These are phyloP conservation scores for Trichomalopsis sarcophagae DNA, from an alignment of 1,140 invertebrate species.

Conservation along the genomic window DNA sequence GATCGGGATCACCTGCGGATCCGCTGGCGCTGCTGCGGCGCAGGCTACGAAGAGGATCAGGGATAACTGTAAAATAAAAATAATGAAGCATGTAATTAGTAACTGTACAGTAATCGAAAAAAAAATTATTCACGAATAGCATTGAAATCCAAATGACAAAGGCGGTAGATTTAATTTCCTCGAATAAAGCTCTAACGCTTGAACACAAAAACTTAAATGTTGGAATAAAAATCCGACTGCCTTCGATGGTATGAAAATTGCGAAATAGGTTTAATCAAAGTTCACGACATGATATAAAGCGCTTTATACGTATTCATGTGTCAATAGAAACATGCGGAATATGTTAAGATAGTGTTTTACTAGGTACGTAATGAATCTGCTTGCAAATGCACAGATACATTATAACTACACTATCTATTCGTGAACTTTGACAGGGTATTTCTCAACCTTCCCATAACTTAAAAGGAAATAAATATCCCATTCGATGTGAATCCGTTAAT, in stretches of 20 bases:
- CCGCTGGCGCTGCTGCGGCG: slow-evolving; percentile 49
- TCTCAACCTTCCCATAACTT: background rate
- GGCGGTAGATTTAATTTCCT: too few species aligned
- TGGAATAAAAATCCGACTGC: too few species aligned
- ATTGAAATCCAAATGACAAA: too few species aligned
- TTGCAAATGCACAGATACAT: background rate
- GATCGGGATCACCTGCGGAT: slow-evolving; percentile 60
- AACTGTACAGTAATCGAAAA: too few species aligned
- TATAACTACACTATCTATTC: background rate
- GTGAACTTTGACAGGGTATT: background rate
- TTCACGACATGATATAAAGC: background rate
- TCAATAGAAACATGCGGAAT: too few species aligned
- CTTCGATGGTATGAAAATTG: too few species aligned
- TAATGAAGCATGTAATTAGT: too few species aligned
- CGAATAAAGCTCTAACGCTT: too few species aligned
- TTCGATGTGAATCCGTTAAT: background rate
- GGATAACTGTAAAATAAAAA: background rate
- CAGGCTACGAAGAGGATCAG: slow-evolving; percentile 17
- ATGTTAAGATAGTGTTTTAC: background rate
- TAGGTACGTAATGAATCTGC: background rate
- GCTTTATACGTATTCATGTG: too few species aligned
- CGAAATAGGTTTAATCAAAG: background rate
- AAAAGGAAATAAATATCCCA: background rate
- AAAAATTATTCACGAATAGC: too few species aligned
- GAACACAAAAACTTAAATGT: too few species aligned